These are phyloP conservation scores for Tiphia femorata DNA, from an alignment of 2,888 invertebrate genomes.

Conservation along the genomic window DNA sequence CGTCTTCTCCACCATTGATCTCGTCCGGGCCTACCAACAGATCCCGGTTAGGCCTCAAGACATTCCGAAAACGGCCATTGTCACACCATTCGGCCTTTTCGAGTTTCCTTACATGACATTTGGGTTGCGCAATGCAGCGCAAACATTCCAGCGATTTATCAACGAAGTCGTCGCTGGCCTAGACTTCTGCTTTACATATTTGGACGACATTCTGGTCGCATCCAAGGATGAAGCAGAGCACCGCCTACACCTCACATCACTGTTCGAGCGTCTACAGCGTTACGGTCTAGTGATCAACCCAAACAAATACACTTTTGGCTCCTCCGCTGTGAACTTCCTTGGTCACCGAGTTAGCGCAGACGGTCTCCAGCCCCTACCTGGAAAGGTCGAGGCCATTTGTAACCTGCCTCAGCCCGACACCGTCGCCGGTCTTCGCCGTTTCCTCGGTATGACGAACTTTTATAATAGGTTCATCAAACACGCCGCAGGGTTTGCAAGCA, in stretches of 20 bases:
- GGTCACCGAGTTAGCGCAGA: background rate
- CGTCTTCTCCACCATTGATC: background rate
- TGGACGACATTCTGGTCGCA: constrained; percentile 2
- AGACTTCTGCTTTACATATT: background rate
- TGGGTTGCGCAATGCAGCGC: background rate
- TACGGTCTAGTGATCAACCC: background rate
- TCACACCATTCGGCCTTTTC: constrained; percentile 3
- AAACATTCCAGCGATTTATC: background rate
- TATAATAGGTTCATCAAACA: constrained; percentile 3
- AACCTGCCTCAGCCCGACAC: constrained; percentile 2
- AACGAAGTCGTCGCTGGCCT: background rate
- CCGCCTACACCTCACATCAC: background rate
- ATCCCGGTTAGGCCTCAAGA: constrained; percentile 3
- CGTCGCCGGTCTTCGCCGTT: background rate
- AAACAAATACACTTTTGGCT: background rate
- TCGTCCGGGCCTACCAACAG: background rate
- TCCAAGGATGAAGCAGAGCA: background rate
- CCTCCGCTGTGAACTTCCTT: background rate
- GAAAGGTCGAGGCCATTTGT: background rate
- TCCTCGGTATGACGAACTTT: constrained; percentile 8
- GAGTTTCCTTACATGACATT: background rate
- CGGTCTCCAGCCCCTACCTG: background rate
- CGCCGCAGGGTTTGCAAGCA: background rate
- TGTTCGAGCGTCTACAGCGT: background rate
- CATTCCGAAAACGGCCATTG: constrained; percentile 4